Conservation (phyloP, 1,140 invertebrate species). For the Orchesella cincta region DNA sequence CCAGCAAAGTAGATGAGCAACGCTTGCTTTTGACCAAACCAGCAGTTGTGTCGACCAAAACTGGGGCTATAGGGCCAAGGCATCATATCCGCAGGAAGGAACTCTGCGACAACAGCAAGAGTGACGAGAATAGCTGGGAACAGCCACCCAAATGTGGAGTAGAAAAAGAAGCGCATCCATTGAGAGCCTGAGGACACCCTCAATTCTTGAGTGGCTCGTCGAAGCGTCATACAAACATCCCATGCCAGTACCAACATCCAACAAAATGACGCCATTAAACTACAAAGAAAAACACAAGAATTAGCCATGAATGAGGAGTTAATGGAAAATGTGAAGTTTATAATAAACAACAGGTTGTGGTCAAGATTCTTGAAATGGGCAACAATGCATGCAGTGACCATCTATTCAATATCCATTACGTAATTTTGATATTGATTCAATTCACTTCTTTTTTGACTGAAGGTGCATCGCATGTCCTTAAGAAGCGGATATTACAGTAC, state of each 20-base stretch:
- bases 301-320: background rate
- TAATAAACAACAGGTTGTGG: too few species aligned
- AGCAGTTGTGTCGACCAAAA: constrained; percentile 60
- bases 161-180: constrained; percentile 58
- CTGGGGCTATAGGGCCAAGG: constrained; percentile 56
- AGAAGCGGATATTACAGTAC: too few species aligned
- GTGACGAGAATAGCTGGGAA: constrained; percentile 59
- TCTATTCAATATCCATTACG: too few species aligned
- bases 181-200: constrained; percentile 54
- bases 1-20: constrained; percentile 62
- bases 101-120: constrained; percentile 59
- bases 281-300: constrained; percentile 28
- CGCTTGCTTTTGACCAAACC: constrained; percentile 58
- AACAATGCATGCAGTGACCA: too few species aligned
- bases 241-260: constrained; percentile 67
- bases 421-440: too few species aligned
- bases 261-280: constrained; percentile 60
- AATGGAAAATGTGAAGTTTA: background rate
- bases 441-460: too few species aligned
- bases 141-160: constrained; percentile 63
- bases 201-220: constrained; percentile 60
- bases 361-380: too few species aligned
- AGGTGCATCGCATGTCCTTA: too few species aligned
- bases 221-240: constrained; percentile 49
- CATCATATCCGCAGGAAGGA: constrained; percentile 54